Evolutionary conservation across 2,113 vertebrate species (phyloP), one percentile per base, ranked within the genome.

Genomic region (Mesoclemmys tuberculata): DNA sequence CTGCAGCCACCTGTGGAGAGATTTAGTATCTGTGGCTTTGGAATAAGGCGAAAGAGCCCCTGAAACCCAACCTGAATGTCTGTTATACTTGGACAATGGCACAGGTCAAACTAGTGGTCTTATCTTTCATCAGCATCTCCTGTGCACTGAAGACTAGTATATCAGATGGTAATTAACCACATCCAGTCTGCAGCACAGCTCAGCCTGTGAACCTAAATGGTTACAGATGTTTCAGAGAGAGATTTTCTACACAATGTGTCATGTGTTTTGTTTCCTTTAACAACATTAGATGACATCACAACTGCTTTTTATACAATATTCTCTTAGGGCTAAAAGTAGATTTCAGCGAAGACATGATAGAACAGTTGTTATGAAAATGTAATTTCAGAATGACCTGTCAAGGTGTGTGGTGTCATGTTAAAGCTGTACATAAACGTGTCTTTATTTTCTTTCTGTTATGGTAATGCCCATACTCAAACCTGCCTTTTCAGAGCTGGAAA

Each of bases 221-320:
- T 92, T 93, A 82, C 94, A 96, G 96, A 87, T 96, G 95, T 96
- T 44, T n/a, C 46, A 19, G 38, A 51, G n/a, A 35, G 77, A 16
- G 78, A 51, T 95, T 38, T 29, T 68, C 83, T 92, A 2, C 44
- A 80, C 46, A 80, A 3, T 21, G 52, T 86, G 56, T 52, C 54
- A 21, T 38, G 52, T 81, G 82, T 87, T 92, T 92, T 80, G 49
- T 94, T 96, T 96, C 87, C 74, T 94, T 91, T 93, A 86, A 56
- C 10, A 56, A 2, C 82, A 38, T 82, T 93, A 78, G 93, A 64
- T 85, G 88, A 82, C 4, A 19, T 96, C 88, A 90, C 48, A 46
- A 2, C 78, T 85, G 27, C 3, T 16, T 92, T 75, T 90, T 41
- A 35, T 10, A 46, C 29, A 38, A 55, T 82, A 52, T 35, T n/a